phyloP scores from a whole-genome alignment of 2,113 vertebrate species.

The Panurus biarmicus region DNA sequence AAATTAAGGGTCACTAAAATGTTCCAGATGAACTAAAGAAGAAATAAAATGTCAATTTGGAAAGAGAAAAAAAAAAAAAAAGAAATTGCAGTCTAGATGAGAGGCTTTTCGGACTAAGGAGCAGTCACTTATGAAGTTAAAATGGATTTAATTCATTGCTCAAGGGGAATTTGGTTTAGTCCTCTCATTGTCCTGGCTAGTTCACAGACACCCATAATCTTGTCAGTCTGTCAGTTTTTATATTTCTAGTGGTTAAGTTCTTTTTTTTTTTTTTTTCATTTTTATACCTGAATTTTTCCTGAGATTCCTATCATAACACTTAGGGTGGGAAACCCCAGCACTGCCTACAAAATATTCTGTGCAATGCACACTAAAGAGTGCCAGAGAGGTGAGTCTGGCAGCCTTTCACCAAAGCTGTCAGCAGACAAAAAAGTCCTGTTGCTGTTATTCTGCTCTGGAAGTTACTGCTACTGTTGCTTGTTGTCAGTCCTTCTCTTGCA shows the following conservation, averaged over 20 bases:
- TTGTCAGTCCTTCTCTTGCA: background rate
- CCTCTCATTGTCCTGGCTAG: background rate
- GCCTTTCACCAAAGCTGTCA: background rate
- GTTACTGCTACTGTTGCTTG: background rate
- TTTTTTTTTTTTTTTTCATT: background rate
- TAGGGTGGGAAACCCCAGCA: background rate
- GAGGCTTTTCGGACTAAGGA: background rate
- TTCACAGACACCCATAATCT: background rate
- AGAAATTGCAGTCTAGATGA: background rate
- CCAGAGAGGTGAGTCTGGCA: background rate
- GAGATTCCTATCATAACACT: background rate
- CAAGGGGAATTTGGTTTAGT: background rate
- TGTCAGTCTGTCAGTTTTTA: background rate
- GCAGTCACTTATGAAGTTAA: background rate
- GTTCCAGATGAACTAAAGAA: background rate
- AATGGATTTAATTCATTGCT: background rate
- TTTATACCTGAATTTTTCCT: background rate
- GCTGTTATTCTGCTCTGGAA: background rate
- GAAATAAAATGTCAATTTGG: slow-evolving; percentile 5
- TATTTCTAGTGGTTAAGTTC: background rate
- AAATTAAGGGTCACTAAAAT: slow-evolving; percentile 1
- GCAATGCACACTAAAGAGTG: background rate
- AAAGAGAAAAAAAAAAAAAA: background rate
- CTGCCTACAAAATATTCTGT: background rate
- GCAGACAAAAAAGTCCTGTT: background rate